Evolutionary conservation across 2,888 invertebrate species (phyloP).

Genomic region (Drosophila lacicola): DNA sequence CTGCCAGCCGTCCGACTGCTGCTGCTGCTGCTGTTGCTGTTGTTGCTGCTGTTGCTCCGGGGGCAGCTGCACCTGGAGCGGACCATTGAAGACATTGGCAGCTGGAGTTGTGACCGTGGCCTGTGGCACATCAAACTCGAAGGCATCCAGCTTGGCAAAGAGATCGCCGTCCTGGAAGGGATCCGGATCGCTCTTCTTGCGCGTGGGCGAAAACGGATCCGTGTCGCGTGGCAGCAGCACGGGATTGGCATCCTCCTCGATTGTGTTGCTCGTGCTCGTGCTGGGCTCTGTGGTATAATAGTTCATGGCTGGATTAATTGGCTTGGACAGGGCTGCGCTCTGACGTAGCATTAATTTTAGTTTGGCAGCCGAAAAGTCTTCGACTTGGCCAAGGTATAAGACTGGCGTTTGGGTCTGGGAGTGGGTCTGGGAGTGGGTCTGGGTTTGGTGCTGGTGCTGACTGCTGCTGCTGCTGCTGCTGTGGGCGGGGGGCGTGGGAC

Average conservation of each 20-base stretch:
- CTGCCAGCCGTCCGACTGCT: constrained; percentile 61
- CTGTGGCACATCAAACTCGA: constrained; percentile 83
- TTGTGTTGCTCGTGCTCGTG: constrained; percentile 16
- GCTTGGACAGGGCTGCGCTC: constrained; percentile 45
- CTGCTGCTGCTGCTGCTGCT: constrained; percentile 6
- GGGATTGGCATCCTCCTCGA: constrained; percentile 79
- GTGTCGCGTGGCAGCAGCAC: constrained; percentile 85
- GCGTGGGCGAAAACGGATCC: constrained; percentile 85
- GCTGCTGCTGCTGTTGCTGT: constrained; percentile 76
- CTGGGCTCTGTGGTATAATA: constrained; percentile 78
- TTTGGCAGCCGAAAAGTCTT: constrained; percentile 68
- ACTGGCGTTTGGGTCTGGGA: constrained; percentile 24
- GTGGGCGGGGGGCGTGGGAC: constrained; percentile 34
- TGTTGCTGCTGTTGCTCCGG: constrained; percentile 87
- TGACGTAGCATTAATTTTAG: constrained; percentile 68
- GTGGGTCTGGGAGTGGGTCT: constrained; percentile 12
- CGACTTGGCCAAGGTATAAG: constrained; percentile 35
- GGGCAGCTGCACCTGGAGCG: constrained; percentile 89
- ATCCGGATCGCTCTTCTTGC: constrained; percentile 88
- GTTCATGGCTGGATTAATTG: constrained; percentile 76
- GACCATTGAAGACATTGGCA: constrained; percentile 87
- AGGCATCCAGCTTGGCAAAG: constrained; percentile 84
- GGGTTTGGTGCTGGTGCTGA: constrained; percentile 16
- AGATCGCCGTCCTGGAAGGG: constrained; percentile 88
- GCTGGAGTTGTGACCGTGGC: constrained; percentile 62